Evolutionary conservation across 2,888 invertebrate species (phyloP), one percentile per base, ranked within the genome.

Genomic region (Leptogaster cylindrica): DNA sequence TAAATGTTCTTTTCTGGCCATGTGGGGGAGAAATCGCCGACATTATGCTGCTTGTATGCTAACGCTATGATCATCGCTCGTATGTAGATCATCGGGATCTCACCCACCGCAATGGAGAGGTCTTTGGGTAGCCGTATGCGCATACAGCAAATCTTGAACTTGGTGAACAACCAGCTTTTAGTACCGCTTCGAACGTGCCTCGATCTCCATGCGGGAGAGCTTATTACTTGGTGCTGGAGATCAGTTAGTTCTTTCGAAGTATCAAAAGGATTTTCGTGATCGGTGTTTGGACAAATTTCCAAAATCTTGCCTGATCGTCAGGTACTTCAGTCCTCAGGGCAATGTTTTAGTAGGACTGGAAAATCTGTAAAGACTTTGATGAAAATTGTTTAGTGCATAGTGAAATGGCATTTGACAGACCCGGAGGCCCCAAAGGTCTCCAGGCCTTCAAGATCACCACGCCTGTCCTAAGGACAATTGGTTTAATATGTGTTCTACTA

Each of bases 131-230:
- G 16, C 41, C 23, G 28, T 27, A 61, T 27, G 44, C 41, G 44
- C 25, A 61, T 36, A 44, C 28, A 44, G 27, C 27, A 44, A 44
- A 61, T 61, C 16, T n/a, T 61, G 41, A 27, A 61, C 28, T 44
- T 61, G 41, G 44, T 44, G 10, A 28, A 27, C 44, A 28, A 44
- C 16, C 61, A 44, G 69, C 74, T 75, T 81, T 81, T 81, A 81
- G 81, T 81, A 80, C 76, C 76, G 77, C 75, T 80, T 78, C 77
- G 81, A 80, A 78, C 81, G 80, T 78, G 80, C 79, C 78, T 77
- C 78, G 80, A 79, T 78, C 81, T 78, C 79, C 81, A 81, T 80
- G 79, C 77, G 76, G 79, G 78, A 69, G 72, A 70, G 69, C 77
- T 78, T 77, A 36, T 55, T 36, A 25, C 33, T 52, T 66, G 51